A percentile compares a stretch with the other conserved stretches of the same genome.
Conservation (phyloP, 2,797 vertebrate genomes). For the Potorous gilbertii region DNA sequence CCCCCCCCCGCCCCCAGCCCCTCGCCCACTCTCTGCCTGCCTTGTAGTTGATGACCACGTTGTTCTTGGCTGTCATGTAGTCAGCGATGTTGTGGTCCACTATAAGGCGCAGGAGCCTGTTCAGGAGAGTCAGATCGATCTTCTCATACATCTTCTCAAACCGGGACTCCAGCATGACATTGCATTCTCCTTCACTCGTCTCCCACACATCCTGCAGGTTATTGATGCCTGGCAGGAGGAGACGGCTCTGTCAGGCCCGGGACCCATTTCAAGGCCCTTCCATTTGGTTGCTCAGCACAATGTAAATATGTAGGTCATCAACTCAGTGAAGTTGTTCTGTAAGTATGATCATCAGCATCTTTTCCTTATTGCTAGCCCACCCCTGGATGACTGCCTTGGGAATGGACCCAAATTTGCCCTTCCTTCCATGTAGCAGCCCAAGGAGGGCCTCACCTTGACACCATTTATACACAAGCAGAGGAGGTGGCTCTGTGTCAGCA, state of each 20-base stretch:
- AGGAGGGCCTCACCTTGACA: conserved; percentile 93
- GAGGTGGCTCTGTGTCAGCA: conserved; percentile 98
- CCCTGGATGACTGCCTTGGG: background rate
- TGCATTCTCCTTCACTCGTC: conserved; percentile 97
- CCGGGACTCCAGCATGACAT: conserved; percentile 98
- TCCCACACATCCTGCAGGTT: conserved; percentile 99
- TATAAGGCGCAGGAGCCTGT: conserved; percentile 97
- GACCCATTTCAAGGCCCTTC: background rate
- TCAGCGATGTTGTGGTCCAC: conserved; percentile 99
- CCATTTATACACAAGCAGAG: conserved; percentile 98
- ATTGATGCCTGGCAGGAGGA: conserved; percentile 91
- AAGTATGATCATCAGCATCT: background rate
- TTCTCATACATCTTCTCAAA: conserved; percentile 99
- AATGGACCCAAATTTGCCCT: background rate
- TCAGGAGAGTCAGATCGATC: conserved; percentile 98
- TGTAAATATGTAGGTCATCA: background rate
- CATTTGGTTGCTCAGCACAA: background rate
- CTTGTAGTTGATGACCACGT: conserved; percentile 99
- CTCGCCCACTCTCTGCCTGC: conserved; percentile 74
- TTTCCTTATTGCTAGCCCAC: background rate
- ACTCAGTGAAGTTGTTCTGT: background rate
- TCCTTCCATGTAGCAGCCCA: background rate
- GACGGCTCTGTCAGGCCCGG: background rate
- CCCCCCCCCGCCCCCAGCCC: background rate
- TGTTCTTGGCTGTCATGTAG: conserved; percentile 99